Evolutionary conservation across 64 coral and sea anemone species (phyloP).

Genomic region (Anthopleura sola): DNA sequence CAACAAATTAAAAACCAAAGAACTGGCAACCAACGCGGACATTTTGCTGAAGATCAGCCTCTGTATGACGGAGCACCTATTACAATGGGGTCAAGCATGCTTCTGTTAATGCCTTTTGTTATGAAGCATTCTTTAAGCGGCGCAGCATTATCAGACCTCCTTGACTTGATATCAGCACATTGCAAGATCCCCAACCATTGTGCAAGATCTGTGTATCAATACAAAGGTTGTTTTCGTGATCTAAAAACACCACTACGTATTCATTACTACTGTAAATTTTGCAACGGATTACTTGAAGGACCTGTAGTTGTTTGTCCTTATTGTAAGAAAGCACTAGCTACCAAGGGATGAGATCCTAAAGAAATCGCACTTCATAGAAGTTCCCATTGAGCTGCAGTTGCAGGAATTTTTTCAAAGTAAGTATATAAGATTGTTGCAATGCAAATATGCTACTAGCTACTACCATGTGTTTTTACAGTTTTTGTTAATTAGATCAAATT

Average conservation of each 20-base stretch:
- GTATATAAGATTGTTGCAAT: not conserved
- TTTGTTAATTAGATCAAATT: too few relatives aligned
- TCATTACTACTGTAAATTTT: constrained; percentile 46
- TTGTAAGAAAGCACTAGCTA: constrained; percentile 23
- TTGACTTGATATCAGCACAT: constrained; percentile 10
- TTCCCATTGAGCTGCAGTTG: constrained; percentile 42
- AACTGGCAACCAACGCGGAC: not conserved
- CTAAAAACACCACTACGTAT: constrained; percentile 18
- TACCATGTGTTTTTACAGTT: not conserved
- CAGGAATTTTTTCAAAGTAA: constrained; percentile 27
- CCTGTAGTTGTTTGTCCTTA: not conserved
- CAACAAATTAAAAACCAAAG: not conserved
- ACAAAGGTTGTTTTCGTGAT: constrained; percentile 8
- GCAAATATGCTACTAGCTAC: not conserved
- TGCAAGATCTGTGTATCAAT: not conserved
- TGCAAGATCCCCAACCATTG: constrained; percentile 10
- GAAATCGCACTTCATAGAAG: constrained; percentile 56
- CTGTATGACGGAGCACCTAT: constrained; percentile 14
- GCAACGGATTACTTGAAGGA: constrained; percentile 37
- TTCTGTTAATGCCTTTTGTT: constrained; percentile 28
- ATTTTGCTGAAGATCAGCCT: constrained; percentile 3
- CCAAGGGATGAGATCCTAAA: constrained; percentile 17
- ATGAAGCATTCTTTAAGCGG: constrained; percentile 30
- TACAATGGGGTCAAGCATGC: constrained; percentile 20
- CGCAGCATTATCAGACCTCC: constrained; percentile 26